Base-by-base conservation (phyloP, 2,888 invertebrate species). In the Salpingus planirostris region DNA sequence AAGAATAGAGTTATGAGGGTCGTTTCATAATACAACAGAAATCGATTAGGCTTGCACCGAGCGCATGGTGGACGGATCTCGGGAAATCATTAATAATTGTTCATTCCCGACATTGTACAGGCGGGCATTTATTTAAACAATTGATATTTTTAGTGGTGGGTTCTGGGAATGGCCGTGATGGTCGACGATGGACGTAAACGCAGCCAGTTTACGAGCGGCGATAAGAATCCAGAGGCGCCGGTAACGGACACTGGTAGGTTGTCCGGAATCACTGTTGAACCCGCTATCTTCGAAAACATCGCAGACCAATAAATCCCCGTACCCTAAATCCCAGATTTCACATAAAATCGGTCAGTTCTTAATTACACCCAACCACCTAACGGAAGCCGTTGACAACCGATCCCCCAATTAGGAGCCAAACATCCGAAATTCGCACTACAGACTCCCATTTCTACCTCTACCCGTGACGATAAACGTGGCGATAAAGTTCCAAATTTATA, bases 211-310 rank as follows among this genome's bases (percentile, higher is more conserved):
- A 51, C 46, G 52, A 49, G 37, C 35, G 31, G 22, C 44, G 52
- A 53, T 52, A 54, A 50, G 46, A 43, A 47, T 47, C 46, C 45
- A 47, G 40, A 52, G 55, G 51, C 54, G 55, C 55, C 53, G 50
- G 45, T 42, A 42, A 42, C 43, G 42, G 48, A 52, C 52, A 52
- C 47, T 45, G 51, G 49, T 51, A 49, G 47, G 47, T 40, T 45
- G 50, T 50, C 52, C 38, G 48, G 46, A 47, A 52, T 50, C 52
- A 48, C 49, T 52, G 50, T 52, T 50, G 42, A 46, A 43, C 38
- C 36, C 40, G 40, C 43, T 54, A 54, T 54, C 54, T 43, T 27
- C 27, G n/a, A n/a, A n/a, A 31, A 31, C 37, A 54, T 54, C 54
- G 41, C 43, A 42, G 46, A 46, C 45, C 53, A 50, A 47, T 47